Evolutionary conservation across 2,797 vertebrate species (phyloP).

Genomic region (Xiphophorus birchmanni): DNA sequence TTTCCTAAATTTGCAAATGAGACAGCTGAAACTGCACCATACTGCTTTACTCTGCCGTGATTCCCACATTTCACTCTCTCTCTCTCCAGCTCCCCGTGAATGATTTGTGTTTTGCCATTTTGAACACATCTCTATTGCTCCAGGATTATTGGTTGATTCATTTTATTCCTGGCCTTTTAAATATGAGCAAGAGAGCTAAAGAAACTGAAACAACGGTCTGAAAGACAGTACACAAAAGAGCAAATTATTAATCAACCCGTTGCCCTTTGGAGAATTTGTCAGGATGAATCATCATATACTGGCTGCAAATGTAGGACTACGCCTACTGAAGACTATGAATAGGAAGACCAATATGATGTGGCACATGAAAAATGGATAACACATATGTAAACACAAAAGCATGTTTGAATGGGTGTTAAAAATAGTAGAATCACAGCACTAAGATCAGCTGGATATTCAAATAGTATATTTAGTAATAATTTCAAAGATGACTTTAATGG

Average conservation of each 20-base stretch:
- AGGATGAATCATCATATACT: conserved; percentile 7
- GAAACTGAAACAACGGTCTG: conserved; percentile 47
- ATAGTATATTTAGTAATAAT: not conserved
- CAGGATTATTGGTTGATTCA: conserved; percentile 46
- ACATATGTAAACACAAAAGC: not conserved
- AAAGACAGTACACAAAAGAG: conserved; percentile 41
- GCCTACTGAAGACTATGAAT: not conserved
- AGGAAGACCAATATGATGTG: not conserved
- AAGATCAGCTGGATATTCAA: not conserved
- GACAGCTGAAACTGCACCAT: not conserved
- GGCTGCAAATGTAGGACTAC: conserved; percentile 17
- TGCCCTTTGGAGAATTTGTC: conserved; percentile 25
- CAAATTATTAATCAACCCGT: not conserved
- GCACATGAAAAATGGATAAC: not conserved
- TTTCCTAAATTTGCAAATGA: not conserved
- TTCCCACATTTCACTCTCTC: not conserved
- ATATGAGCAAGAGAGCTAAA: conserved; percentile 55
- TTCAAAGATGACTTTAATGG: not conserved
- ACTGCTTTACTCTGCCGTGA: not conserved
- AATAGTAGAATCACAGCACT: not conserved
- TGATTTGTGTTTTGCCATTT: conserved; percentile 51
- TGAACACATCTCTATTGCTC: conserved; percentile 48
- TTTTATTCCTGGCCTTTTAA: conserved; percentile 58
- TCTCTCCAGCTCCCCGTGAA: not conserved
- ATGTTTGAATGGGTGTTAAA: not conserved